A percentile compares a stretch with the other conserved stretches of the same genome.
Conservation (phyloP, 2,888 invertebrate genomes). For the Drosophila suboccidentalis region DNA sequence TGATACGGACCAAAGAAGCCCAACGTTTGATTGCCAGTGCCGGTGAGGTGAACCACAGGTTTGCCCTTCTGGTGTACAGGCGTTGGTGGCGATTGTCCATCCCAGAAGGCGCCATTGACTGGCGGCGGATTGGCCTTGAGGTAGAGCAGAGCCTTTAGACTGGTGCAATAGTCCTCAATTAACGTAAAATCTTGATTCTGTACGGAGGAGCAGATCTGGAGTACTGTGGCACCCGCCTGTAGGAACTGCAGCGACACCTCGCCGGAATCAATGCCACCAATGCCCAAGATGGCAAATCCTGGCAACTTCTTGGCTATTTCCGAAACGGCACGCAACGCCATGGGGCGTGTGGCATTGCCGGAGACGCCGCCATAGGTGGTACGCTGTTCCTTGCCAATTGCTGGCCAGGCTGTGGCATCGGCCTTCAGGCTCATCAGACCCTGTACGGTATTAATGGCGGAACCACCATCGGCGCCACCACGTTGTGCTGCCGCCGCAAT, state of each 20-base stretch:
- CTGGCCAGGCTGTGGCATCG: slow-evolving; percentile 96
- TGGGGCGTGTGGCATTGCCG: slow-evolving; percentile 97
- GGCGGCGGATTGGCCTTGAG: slow-evolving; percentile 89
- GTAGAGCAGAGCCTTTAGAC: slow-evolving; percentile 94
- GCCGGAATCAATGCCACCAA: slow-evolving; percentile 98
- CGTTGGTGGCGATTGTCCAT: slow-evolving; percentile 97
- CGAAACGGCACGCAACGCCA: slow-evolving; percentile 96
- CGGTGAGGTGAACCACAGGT: slow-evolving; percentile 89
- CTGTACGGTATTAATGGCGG: slow-evolving; percentile 98
- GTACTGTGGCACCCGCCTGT: slow-evolving; percentile 95
- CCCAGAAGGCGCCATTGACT: slow-evolving; percentile 89
- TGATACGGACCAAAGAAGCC: slow-evolving; percentile 96
- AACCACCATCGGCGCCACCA: slow-evolving; percentile 97
- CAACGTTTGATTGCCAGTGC: slow-evolving; percentile 89
- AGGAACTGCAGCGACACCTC: slow-evolving; percentile 98
- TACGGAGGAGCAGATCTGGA: slow-evolving; percentile 98
- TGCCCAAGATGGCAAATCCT: slow-evolving; percentile 96
- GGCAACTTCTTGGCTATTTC: slow-evolving; percentile 94
- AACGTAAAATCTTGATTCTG: slow-evolving; percentile 99
- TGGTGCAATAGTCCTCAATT: slow-evolving; percentile 97
- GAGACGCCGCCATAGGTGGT: slow-evolving; percentile 98
- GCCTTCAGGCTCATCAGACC: slow-evolving; percentile 95
- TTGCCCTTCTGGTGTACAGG: slow-evolving; percentile 97
- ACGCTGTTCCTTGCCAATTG: slow-evolving; percentile 91
- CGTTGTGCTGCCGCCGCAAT: slow-evolving; percentile 96